Conservation (phyloP, 2,888 invertebrate species). For the Cabera pusaria region DNA sequence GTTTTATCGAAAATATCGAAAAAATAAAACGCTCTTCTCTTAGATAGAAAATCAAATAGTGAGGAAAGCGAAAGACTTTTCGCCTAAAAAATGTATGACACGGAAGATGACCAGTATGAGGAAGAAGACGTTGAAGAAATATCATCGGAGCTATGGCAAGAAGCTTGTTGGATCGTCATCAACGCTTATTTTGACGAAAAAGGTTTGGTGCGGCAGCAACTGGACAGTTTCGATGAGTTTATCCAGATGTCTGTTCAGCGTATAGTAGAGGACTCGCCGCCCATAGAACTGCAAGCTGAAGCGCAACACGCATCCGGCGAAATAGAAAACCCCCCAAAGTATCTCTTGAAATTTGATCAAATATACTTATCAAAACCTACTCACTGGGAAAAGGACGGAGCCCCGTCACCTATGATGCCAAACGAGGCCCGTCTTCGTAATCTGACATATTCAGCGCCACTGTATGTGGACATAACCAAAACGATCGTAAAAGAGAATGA, state of each 20-base stretch:
- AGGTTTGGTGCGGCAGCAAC: constrained; percentile 98
- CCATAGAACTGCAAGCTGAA: constrained; percentile 98
- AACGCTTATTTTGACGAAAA: constrained; percentile 99
- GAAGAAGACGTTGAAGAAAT: constrained; percentile 97
- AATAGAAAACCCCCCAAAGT: constrained; percentile 95
- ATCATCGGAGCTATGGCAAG: constrained; percentile 99
- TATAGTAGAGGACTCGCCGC: constrained; percentile 99
- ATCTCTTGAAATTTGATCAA: constrained; percentile 98
- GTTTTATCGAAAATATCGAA: no score
- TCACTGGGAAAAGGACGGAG: constrained; percentile 99
- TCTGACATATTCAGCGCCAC: constrained; percentile 98
- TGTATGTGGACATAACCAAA: constrained; percentile 99
- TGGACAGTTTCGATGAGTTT: constrained; percentile 99
- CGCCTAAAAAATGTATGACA: constrained; percentile 65
- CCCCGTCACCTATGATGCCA: constrained; percentile 99
- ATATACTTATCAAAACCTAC: constrained; percentile 99
- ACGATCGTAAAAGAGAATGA: constrained; percentile 95
- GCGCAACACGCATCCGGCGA: constrained; percentile 97
- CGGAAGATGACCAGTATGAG: constrained; percentile 86
- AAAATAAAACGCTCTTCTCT: no score
- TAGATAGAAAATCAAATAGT: no score
- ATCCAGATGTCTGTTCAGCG: constrained; percentile 99
- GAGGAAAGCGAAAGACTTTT: no score
- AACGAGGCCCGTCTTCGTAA: constrained; percentile 99
- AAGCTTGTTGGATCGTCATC: constrained; percentile 99